Evolutionary conservation across 2,113 vertebrate species (phyloP), one percentile per base, ranked within the genome.

Genomic region (Scomber colias): DNA sequence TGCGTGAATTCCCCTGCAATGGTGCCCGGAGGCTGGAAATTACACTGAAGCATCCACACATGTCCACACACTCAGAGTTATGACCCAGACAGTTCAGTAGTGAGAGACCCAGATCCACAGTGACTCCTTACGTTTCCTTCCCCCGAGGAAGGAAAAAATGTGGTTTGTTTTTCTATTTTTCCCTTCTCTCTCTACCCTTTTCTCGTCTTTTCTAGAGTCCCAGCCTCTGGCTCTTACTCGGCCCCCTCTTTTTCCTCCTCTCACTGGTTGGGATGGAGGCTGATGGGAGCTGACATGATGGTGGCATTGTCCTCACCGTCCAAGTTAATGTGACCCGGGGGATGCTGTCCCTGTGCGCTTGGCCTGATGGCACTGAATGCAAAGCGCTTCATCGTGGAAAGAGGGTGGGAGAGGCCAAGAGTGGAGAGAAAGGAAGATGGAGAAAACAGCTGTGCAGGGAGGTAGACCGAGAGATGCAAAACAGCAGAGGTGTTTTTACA

Each of bases 241-340:
- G 75, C 64, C 74, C 35, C 55, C 85, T 59, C 80, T 64, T 66
- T 57, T 64, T 30, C 72, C 72, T 59, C 11, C 56, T 66, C 79
- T 89, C 66, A 73, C 56, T 64, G 75, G 74, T 50, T 5, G 21
- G 78, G 81, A 89, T 82, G 83, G 90, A 91, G 83, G 85, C 81
- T 94, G 92, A 93, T 92, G 87, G 89, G 80, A 90, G 81, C 84
- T 91, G 92, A 95, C 87, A 49, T 82, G 89, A 88, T 82, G 82
- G 89, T 90, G 90, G 83, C 84, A 87, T 93, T 93, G 91, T 91
- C 89, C 92, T 87, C 88, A 75, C 81, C 48, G 21, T 78, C 11
- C 5, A 56, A 91, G 85, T 88, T 94, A 92, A 91, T 93, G 89
- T 92, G 77, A 79, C 91, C 89, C 11, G 55, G 13, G 88, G 92